These are phyloP conservation scores for Lamellibrachia luymesi DNA, from an alignment of 1,140 invertebrate species.

Conservation along the genomic window DNA sequence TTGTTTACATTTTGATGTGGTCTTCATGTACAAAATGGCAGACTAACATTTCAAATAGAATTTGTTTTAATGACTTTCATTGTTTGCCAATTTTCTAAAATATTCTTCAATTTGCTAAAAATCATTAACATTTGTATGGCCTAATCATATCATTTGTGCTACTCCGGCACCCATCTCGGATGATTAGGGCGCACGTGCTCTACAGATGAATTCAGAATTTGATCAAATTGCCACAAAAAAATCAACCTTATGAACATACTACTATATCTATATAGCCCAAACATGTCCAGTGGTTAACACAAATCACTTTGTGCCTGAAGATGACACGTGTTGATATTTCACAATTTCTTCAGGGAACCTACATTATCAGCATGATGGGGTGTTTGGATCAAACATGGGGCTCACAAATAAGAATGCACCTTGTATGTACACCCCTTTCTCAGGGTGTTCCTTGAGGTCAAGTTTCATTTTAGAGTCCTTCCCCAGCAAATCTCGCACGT, in stretches of 20 bases:
- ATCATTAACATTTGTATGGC: no score
- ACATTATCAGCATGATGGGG: not conserved
- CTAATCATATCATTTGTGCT: no score
- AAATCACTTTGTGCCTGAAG: not conserved
- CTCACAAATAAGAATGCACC: constrained; percentile 54
- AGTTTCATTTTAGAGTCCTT: constrained; percentile 67
- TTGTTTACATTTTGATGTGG: no score
- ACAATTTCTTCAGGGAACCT: not conserved
- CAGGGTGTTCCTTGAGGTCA: constrained; percentile 78
- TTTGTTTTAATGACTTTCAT: no score
- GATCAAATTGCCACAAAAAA: not conserved
- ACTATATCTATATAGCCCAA: not conserved
- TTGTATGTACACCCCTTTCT: constrained; percentile 78
- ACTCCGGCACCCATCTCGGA: no score
- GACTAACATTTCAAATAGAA: no score
- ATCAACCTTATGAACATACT: not conserved
- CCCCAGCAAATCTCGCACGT: constrained; percentile 76
- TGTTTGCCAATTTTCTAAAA: no score
- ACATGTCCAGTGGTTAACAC: not conserved
- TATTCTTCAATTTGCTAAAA: no score
- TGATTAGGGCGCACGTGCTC: not conserved
- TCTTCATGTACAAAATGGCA: no score
- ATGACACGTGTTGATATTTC: not conserved
- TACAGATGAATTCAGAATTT: not conserved
- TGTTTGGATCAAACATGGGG: no score